Conservation (phyloP, 1,140 invertebrate genomes). For the Drosophila kepulauana region DNA sequence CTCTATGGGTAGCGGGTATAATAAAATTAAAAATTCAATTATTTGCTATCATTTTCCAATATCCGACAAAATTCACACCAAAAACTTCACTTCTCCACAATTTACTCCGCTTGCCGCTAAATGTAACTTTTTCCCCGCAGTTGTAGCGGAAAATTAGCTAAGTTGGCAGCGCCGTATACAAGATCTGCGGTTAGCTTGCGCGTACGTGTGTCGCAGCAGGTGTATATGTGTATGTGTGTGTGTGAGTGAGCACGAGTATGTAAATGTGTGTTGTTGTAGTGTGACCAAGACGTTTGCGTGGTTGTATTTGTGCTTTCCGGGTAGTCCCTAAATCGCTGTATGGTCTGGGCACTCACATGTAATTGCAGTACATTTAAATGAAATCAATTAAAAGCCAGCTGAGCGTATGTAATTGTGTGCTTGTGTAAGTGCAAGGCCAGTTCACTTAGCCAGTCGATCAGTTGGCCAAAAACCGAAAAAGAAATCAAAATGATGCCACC, state of each 20-base stretch:
- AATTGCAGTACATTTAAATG: slow-evolving; percentile 27
- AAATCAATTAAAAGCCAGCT: slow-evolving; percentile 20
- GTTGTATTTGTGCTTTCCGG: slow-evolving; percentile 30
- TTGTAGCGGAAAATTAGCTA: too few species aligned
- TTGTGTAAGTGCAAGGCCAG: slow-evolving; percentile 45
- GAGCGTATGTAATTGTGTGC: neutral
- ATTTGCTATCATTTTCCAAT: too few species aligned
- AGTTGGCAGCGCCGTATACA: neutral
- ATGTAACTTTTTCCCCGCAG: too few species aligned
- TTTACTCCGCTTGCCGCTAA: too few species aligned
- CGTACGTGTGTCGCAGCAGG: slow-evolving; percentile 44
- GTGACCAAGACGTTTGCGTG: neutral
- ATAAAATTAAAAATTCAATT: too few species aligned
- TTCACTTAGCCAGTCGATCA: slow-evolving; percentile 11
- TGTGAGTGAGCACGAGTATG: neutral
- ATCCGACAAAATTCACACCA: too few species aligned
- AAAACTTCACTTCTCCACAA: too few species aligned
- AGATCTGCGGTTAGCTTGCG: slow-evolving; percentile 41
- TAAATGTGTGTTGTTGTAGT: slow-evolving; percentile 10
- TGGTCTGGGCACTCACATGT: slow-evolving; percentile 5
- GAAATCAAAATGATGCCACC: slow-evolving; percentile 38
- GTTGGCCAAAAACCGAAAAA: slow-evolving; percentile 18
- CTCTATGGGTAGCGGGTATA: too few species aligned
- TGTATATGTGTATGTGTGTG: slow-evolving; percentile 31
- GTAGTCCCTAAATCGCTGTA: slow-evolving; percentile 39